A percentile compares a stretch with the other conserved stretches of the same genome.
These are phyloP conservation scores for Enoplosus armatus DNA, from an alignment of 2,797 vertebrate species.

Conservation along the genomic window DNA sequence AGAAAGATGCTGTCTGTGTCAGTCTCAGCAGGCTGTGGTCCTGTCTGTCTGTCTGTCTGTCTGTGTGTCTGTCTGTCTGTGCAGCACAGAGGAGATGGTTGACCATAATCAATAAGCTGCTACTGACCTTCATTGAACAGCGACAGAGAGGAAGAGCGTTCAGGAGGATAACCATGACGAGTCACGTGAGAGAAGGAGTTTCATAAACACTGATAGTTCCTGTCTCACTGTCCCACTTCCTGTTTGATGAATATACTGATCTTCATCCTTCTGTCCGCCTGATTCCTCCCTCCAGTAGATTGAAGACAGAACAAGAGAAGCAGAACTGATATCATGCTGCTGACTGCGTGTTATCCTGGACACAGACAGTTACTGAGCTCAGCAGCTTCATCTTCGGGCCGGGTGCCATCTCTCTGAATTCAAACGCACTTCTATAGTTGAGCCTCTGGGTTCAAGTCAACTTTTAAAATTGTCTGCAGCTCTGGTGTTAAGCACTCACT, in stretches of 20 bases:
- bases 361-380: slow-evolving; percentile 22
- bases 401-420: not conserved
- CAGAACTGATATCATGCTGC: not conserved
- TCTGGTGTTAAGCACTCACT: not conserved
- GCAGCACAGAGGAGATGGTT: slow-evolving; percentile 35
- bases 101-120: slow-evolving; percentile 56
- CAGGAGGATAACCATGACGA: not conserved
- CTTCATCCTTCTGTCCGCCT: not conserved
- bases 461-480: not conserved
- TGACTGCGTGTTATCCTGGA: not conserved
- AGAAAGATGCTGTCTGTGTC: not conserved
- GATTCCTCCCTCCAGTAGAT: not conserved
- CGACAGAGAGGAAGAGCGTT: slow-evolving; percentile 15
- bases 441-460: slow-evolving; percentile 8
- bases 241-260: not conserved
- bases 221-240: slow-evolving; percentile 17
- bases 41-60: slow-evolving; percentile 35
- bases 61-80: slow-evolving; percentile 38
- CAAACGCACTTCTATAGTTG: not conserved
- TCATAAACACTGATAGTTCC: slow-evolving; percentile 4
- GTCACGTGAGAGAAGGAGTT: slow-evolving; percentile 19
- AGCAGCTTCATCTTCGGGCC: not conserved
- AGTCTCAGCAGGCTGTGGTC: slow-evolving; percentile 14
- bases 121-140: slow-evolving; percentile 64
- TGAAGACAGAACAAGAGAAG: not conserved